Conservation (phyloP, 2,888 invertebrate genomes). For the Omphaloscelis lunosa region DNA sequence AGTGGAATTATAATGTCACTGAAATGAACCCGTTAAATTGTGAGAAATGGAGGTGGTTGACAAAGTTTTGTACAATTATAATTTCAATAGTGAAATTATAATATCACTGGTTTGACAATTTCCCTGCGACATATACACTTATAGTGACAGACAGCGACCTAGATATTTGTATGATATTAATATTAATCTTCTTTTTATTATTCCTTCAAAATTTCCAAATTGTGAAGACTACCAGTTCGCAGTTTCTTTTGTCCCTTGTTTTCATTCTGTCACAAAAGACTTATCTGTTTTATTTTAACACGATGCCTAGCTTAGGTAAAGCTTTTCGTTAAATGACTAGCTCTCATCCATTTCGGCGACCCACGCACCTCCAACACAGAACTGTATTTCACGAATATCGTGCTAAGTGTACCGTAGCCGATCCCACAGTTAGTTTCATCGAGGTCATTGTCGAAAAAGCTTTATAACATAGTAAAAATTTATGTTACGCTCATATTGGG, state of each 20-base stretch:
- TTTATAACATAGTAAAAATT: slow-evolving; percentile 57
- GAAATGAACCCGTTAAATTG: no score
- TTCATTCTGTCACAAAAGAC: slow-evolving; percentile 11
- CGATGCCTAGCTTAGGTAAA: slow-evolving; percentile 17
- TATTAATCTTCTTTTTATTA: slow-evolving; percentile 43
- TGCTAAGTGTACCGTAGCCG: slow-evolving; percentile 47
- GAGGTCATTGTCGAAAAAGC: slow-evolving; percentile 60
- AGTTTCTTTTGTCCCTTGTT: slow-evolving; percentile 12
- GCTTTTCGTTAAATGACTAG: slow-evolving; percentile 18
- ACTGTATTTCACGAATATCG: slow-evolving; percentile 48
- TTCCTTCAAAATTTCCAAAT: slow-evolving; percentile 16
- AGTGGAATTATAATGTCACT: no score
- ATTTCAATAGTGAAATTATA: no score
- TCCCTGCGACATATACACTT: no score
- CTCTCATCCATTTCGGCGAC: slow-evolving; percentile 16
- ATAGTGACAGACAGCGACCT: slow-evolving; percentile 7
- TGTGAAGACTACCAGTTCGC: background rate
- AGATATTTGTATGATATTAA: slow-evolving; percentile 32
- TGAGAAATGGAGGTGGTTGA: no score
- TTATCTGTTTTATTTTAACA: slow-evolving; percentile 26
- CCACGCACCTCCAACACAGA: slow-evolving; percentile 26
- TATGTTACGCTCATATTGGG: slow-evolving; percentile 48
- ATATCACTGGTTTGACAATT: no score
- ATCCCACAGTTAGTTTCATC: slow-evolving; percentile 52
- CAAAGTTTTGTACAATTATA: no score